Conservation (phyloP, 2,113 vertebrate genomes). For the Mormyrus lacerda region DNA sequence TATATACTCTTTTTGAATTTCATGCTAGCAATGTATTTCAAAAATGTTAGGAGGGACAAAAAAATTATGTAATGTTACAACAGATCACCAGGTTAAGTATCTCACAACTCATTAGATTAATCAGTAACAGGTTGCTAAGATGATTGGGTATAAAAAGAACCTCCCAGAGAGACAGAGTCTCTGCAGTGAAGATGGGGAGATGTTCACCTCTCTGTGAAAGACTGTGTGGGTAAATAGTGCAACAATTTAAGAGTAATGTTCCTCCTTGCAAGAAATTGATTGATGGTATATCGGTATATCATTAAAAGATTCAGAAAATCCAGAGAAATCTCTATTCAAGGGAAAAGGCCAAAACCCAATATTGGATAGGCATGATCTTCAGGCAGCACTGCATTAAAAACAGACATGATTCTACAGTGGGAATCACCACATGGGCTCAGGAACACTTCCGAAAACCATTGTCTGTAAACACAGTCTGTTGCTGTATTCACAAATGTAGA, state of each 20-base stretch:
- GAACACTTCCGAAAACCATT: neutral
- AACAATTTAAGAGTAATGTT: neutral
- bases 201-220: neutral
- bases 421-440: neutral
- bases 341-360: neutral
- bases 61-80: neutral
- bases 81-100: neutral
- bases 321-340: neutral
- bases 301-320: too few relatives aligned
- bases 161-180: neutral
- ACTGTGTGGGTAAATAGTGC: neutral
- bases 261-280: neutral
- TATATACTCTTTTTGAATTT: neutral
- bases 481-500: neutral
- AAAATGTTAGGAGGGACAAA: neutral
- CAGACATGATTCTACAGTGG: neutral
- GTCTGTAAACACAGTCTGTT: neutral
- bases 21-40: neutral
- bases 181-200: neutral
- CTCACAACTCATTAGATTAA: neutral
- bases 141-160: neutral
- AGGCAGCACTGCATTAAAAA: neutral
- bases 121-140: neutral
- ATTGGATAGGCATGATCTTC: neutral
- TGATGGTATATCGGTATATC: neutral